phyloP scores from a whole-genome alignment of 2,888 invertebrate genomes.

The Beris chalybata region DNA sequence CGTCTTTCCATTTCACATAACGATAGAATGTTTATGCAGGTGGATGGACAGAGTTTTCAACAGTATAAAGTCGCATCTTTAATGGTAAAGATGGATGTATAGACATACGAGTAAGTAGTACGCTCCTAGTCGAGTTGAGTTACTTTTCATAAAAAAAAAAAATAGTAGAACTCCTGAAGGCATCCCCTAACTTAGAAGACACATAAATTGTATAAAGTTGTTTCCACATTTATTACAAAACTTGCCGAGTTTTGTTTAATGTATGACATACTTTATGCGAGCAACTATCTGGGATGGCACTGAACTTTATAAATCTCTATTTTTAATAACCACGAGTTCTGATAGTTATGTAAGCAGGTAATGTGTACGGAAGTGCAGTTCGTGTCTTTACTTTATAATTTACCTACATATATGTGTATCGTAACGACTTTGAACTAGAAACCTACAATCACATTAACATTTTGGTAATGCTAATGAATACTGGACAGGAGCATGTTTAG shows the following conservation, averaged over 20 bases:
- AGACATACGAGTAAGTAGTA: background rate
- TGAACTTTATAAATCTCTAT: slow-evolving; percentile 15
- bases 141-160: slow-evolving; percentile 3
- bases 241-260: slow-evolving; percentile 14
- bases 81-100: slow-evolving; percentile 21
- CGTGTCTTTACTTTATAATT: no score
- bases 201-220: slow-evolving; percentile 29
- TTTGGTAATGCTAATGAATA: no score
- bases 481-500: no score
- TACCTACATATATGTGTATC: no score
- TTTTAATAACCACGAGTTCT: slow-evolving; percentile 24
- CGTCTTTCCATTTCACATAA: no score
- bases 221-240: slow-evolving; percentile 26
- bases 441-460: no score
- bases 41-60: slow-evolving; percentile 11
- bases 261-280: slow-evolving; percentile 23
- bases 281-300: slow-evolving; percentile 4
- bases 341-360: no score
- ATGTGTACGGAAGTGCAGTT: no score
- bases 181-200: slow-evolving; percentile 20
- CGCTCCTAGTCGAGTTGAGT: no score
- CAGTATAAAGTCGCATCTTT: slow-evolving; percentile 15
- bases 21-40: no score
- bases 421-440: no score
- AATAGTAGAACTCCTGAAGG: slow-evolving; percentile 7